Conservation (phyloP, 2,113 vertebrate species). For the Tenebrosternarchus preto region DNA sequence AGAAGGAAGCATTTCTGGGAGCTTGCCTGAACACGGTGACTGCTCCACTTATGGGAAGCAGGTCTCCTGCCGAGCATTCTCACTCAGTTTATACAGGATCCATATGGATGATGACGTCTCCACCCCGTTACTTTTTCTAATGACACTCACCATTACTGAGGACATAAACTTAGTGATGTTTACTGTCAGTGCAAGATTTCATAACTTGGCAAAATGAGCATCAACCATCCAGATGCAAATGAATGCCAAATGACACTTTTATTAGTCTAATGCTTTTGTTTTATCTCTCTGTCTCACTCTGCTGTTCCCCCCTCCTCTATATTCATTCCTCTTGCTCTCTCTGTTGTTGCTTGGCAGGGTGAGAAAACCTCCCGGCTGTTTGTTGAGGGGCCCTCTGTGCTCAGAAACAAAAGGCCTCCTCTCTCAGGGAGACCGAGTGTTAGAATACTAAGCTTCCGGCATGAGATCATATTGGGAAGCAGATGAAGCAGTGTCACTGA, state of each 20-base stretch:
- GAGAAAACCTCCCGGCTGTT: constrained; percentile 77
- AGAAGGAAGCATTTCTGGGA: constrained; percentile 70
- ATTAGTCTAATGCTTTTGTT: background rate
- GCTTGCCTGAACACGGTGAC: constrained; percentile 67
- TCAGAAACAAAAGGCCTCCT: constrained; percentile 72
- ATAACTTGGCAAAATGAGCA: constrained; percentile 15
- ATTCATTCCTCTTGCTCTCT: constrained; percentile 42
- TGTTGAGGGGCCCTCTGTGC: constrained; percentile 73
- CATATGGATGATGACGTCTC: background rate
- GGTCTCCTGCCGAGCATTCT: constrained; percentile 6
- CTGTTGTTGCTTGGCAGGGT: constrained; percentile 58
- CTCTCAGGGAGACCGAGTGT: constrained; percentile 67
- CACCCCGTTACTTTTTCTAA: background rate
- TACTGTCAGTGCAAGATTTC: constrained; percentile 5
- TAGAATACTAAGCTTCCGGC: constrained; percentile 75
- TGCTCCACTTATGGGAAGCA: constrained; percentile 44
- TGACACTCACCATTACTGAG: background rate
- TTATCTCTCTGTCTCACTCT: constrained; percentile 29
- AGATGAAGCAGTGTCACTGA: constrained; percentile 66
- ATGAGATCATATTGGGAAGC: constrained; percentile 74
- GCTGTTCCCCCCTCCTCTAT: constrained; percentile 29
- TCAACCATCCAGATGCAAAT: constrained; percentile 15
- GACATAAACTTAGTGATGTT: background rate
- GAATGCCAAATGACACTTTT: constrained; percentile 21
- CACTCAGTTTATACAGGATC: background rate